A percentile compares a stretch with the other conserved stretches of the same genome.
These are phyloP conservation scores for Meriones unguiculatus DNA, from an alignment of 2,113 vertebrate genomes.

Conservation along the genomic window DNA sequence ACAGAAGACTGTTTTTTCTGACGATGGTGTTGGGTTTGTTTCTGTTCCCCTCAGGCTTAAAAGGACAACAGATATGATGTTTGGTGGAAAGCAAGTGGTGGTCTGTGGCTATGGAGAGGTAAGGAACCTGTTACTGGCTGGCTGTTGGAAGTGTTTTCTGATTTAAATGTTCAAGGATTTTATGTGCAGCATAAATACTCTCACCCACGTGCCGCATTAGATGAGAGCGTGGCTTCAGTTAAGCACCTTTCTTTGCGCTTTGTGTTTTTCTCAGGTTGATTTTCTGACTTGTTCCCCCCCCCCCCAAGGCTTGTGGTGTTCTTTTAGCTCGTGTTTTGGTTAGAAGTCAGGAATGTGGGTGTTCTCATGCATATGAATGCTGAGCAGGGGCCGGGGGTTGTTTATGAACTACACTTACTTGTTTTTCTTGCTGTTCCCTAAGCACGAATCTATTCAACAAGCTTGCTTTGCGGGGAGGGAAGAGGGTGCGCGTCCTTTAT, in stretches of 20 bases:
- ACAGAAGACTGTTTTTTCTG: constrained; percentile 18
- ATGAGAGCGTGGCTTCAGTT: constrained; percentile 34
- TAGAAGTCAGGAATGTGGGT: constrained; percentile 75
- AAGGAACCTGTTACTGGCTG: constrained; percentile 52
- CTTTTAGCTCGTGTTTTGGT: constrained; percentile 80
- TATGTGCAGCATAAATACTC: not conserved
- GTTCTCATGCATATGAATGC: constrained; percentile 65
- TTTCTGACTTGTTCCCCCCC: constrained; percentile 65
- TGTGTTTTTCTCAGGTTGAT: constrained; percentile 44
- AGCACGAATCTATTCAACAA: constrained; percentile 59
- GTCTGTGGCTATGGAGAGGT: constrained; percentile 99
- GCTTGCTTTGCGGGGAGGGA: constrained; percentile 18
- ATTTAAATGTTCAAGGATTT: constrained; percentile 6
- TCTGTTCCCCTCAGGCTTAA: constrained; percentile 90
- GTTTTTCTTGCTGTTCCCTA: constrained; percentile 57
- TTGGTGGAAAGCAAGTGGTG: constrained; percentile 98
- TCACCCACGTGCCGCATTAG: not conserved
- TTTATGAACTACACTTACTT: constrained; percentile 65
- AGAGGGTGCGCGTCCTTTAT: not conserved
- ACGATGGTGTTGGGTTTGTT: constrained; percentile 8
- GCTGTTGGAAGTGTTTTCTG: constrained; percentile 40
- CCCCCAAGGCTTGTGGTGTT: constrained; percentile 60
- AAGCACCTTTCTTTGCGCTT: constrained; percentile 56
- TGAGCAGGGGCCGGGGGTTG: constrained; percentile 56
- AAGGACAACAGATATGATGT: constrained; percentile 99